Evolutionary conservation across 1,140 invertebrate genomes (phyloP).

Genomic region (Ephestia elutella): DNA sequence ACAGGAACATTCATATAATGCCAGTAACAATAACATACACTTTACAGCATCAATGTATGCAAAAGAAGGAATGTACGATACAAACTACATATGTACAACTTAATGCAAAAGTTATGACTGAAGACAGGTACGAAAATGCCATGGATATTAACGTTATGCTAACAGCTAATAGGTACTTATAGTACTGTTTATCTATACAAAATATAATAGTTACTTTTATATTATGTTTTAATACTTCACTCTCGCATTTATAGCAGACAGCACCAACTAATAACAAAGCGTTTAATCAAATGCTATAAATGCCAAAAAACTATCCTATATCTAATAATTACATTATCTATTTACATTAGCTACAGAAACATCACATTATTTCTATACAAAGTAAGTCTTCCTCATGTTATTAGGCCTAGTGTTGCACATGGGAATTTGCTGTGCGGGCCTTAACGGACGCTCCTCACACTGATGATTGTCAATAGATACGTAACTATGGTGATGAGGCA

Average conservation of each 20-base stretch:
- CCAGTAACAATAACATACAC: slow-evolving; percentile 13
- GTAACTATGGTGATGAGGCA: slow-evolving; percentile 72
- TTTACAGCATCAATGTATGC: slow-evolving; percentile 10
- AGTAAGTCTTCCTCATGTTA: slow-evolving; percentile 71
- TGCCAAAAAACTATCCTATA: background rate
- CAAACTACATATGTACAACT: slow-evolving; percentile 6
- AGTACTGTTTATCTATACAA: slow-evolving; percentile 25
- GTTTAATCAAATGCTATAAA: slow-evolving; percentile 8
- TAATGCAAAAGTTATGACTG: slow-evolving; percentile 22
- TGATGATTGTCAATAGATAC: slow-evolving; percentile 72
- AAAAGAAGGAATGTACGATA: slow-evolving; percentile 8
- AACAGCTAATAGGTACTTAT: slow-evolving; percentile 43
- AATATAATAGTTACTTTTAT: background rate
- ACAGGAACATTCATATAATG: slow-evolving; percentile 51
- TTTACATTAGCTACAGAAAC: slow-evolving; percentile 28
- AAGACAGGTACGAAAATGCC: slow-evolving; percentile 38
- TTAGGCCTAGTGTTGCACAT: slow-evolving; percentile 61
- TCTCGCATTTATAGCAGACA: slow-evolving; percentile 29
- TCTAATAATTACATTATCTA: slow-evolving; percentile 7
- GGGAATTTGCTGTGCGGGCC: slow-evolving; percentile 65
- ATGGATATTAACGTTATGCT: slow-evolving; percentile 24
- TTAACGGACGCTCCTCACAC: slow-evolving; percentile 65
- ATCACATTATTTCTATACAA: slow-evolving; percentile 61
- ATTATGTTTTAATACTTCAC: background rate
- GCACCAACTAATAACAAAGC: slow-evolving; percentile 45